Base-by-base conservation (phyloP, 2,113 vertebrate genomes). In the Columba janthina region DNA sequence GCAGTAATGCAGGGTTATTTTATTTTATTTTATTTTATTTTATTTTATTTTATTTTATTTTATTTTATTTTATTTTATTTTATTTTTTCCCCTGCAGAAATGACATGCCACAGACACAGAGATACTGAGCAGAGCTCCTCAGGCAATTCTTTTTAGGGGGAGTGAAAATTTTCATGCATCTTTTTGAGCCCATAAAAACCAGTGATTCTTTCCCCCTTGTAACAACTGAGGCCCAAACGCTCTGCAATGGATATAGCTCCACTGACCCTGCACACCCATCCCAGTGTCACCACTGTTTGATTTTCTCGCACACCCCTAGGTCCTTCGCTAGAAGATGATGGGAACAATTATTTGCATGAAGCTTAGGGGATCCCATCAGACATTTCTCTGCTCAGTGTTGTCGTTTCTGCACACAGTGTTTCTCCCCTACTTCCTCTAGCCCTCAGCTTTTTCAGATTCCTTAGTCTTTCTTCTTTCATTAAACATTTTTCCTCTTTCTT, bases 71-170 rank as follows among this genome's bases (percentile, higher is more conserved):
- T 42, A 42, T 42, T 42, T 42, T 42, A 42, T 42, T 42, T 42
- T 42, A 42, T 42, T n/a, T 40, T 61, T 20, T 16, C 7, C 13
- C 29, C 46, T 44, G 36, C 14, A 88, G 25, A 70, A 73, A 56
- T 15, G 3, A 28, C 15, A 6, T 7, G 14, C 53, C 61, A 36
- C 20, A 42, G 65, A 15, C 5, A 28, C 0, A 0, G n/a, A 76
- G 12, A 53, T 61, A 29, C 20, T 40, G 24, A 15, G 19, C 17
- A 54, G 32, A 86, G 5, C 8, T 81, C 42, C 20, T 64, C 0
- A 0, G 26, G 26, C 12, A 19, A 24, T 67, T 58, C 2, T 34
- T 40, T 36, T 58, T 54, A 12, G 10, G 32, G 13, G 22, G 21
- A 21, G 14, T 15, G 29, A 57, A 79, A 18, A n/a, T 11, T 34